Evolutionary conservation across 2,888 invertebrate genomes (phyloP), one percentile per base, ranked within the genome.

Genomic region (Troglohyphantes excavatus): DNA sequence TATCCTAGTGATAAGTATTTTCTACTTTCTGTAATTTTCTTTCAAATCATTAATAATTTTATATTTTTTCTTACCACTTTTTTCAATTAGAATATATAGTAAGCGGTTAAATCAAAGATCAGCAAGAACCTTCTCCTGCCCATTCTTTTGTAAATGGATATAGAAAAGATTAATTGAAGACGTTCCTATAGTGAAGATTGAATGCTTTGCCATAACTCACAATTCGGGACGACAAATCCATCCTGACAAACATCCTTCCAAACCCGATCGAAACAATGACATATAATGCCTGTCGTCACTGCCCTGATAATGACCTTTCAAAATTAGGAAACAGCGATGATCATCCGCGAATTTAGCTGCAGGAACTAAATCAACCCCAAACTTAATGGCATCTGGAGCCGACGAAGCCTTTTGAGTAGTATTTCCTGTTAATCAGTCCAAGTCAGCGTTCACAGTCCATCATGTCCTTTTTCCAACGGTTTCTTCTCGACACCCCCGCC

Each of bases 381-480:
- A 82, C 82, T 82, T 89, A 89, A 89, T 89, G 82, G 59, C 88
- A 89, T 82, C 75, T 68, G 59, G 76, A 75, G 75, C 73, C 76
- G 79, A 73, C 68, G 73, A 87, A 78, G 85, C 79, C 65, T 39
- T 68, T 68, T 82, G 82, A 88, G 88, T 76, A 89, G 82, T 89
- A 89, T 89, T 89, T 89, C 88, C 88, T 89, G 88, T 89, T 89
- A 89, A 89, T 89, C 88, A 82, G 88, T 88, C 75, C 73, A 73
- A 88, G 88, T 81, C 87, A 81, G 23, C 81, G 73, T 88, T 84
- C 75, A 83, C 86, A 79, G 79, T 81, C 73, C 87, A 81, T 81
- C 87, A 75, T 81, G 61, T 72, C 68, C 78, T 79, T 79, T 79
- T 79, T 70, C 81, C 79, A 88, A 88, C 87, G 87, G 82, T 75